Evolutionary conservation across 92 coral and sea anemone species (phyloP).

Genomic region (Parazoanthus darwini): DNA sequence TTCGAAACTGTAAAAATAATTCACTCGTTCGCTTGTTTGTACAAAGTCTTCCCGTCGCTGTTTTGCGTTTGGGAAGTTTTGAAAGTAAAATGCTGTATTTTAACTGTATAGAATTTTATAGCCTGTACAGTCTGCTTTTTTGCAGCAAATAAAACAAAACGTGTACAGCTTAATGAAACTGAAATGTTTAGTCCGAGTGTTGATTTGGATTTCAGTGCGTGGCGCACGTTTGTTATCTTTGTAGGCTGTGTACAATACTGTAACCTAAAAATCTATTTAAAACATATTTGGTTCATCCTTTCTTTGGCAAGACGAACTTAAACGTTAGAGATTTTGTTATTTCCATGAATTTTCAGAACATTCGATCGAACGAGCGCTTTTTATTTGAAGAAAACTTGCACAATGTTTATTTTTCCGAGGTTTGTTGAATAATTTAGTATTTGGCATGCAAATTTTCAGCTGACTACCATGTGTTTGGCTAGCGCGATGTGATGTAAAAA

Average conservation of each 20-base stretch:
- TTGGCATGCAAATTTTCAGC: constrained; percentile 47
- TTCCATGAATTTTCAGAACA: neutral
- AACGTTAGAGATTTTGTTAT: neutral
- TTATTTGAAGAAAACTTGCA: constrained; percentile 44
- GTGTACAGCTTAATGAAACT: constrained; percentile 49
- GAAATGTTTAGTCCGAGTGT: constrained; percentile 39
- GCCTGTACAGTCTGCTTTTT: constrained; percentile 86
- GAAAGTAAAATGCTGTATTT: constrained; percentile 85
- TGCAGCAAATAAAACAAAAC: constrained; percentile 68
- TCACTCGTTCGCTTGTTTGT: constrained; percentile 61
- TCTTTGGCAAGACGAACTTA: neutral
- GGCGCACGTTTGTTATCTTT: too few species aligned
- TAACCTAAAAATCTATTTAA: too few species aligned
- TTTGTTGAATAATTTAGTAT: constrained; percentile 60
- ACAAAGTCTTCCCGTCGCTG: constrained; percentile 45
- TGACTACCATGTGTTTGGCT: constrained; percentile 55
- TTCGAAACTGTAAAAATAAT: constrained; percentile 75
- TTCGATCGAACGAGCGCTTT: neutral
- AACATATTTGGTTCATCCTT: neutral
- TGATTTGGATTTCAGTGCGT: constrained; percentile 20
- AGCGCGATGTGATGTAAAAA: constrained; percentile 16
- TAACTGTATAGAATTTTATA: constrained; percentile 95
- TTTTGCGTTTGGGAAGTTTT: constrained; percentile 58
- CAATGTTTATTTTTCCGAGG: constrained; percentile 56
- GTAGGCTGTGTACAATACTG: neutral